These are phyloP conservation scores for Myotis brandtii DNA, from an alignment of 2,113 vertebrate genomes.

Conservation along the genomic window DNA sequence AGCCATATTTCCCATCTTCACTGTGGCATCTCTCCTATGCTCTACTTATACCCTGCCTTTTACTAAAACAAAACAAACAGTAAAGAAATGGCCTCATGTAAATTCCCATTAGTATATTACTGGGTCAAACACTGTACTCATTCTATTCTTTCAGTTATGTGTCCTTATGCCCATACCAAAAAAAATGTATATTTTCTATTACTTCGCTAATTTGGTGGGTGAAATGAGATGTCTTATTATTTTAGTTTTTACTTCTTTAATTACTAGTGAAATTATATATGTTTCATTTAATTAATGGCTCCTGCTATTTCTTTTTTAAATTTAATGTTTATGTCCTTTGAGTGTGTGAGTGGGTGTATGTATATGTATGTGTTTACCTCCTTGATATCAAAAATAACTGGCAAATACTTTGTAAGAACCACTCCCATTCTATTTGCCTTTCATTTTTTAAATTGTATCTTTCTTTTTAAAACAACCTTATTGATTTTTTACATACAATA, in stretches of 20 bases:
- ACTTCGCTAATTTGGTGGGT: background rate
- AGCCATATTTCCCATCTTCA: background rate
- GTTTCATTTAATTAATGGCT: background rate
- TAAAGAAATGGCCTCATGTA: background rate
- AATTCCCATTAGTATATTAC: background rate
- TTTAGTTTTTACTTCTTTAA: conserved; percentile 53
- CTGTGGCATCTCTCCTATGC: background rate
- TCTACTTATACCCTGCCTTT: background rate
- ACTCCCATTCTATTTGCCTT: background rate
- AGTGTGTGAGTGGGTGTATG: background rate
- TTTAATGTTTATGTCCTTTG: background rate
- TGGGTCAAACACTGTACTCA: background rate
- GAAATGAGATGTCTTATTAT: background rate
- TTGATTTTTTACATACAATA: background rate
- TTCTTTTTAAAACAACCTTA: conserved; percentile 14
- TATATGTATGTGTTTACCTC: background rate
- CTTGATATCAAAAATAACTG: conserved; percentile 28
- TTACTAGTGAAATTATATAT: conserved; percentile 7
- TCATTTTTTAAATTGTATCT: conserved; percentile 7
- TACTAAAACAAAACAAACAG: background rate
- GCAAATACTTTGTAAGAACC: background rate
- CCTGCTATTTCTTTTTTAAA: background rate
- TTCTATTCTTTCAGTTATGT: background rate
- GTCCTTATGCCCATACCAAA: background rate
- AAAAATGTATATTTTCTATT: conserved; percentile 14